These are phyloP conservation scores for Lophotis ruficrista DNA, from an alignment of 2,113 vertebrate species.

Conservation along the genomic window DNA sequence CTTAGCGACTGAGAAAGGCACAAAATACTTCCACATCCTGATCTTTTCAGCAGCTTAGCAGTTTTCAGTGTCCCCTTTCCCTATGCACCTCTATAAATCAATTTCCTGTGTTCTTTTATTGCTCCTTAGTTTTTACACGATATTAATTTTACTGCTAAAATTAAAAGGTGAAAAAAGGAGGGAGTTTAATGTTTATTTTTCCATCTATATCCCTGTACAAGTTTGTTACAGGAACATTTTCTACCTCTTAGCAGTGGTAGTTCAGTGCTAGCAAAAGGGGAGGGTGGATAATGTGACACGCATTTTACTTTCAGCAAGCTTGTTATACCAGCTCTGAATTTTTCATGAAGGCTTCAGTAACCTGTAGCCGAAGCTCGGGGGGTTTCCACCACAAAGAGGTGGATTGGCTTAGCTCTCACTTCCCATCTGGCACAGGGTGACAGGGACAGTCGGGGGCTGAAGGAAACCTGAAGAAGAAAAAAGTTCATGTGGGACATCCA, in stretches of 20 bases:
- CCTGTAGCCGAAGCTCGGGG: constrained; percentile 92
- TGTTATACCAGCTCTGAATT: constrained; percentile 92
- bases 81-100: background rate
- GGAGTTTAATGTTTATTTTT: background rate
- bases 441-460: constrained; percentile 84
- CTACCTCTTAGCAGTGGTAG: constrained; percentile 7
- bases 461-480: constrained; percentile 83
- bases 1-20: background rate
- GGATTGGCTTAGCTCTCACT: constrained; percentile 95
- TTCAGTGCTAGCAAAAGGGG: constrained; percentile 64
- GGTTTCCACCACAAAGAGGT: constrained; percentile 94
- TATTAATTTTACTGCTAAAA: background rate
- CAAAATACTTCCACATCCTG: background rate
- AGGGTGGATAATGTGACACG: constrained; percentile 82
- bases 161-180: background rate
- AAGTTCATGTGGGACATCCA: constrained; percentile 79
- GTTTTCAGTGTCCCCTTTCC: background rate
- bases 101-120: background rate
- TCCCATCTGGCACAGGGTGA: constrained; percentile 97
- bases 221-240: background rate
- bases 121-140: background rate
- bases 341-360: constrained; percentile 92
- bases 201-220: background rate
- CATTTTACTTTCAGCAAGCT: constrained; percentile 83
- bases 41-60: background rate